Conservation (phyloP, 2,113 vertebrate genomes). For the Mirounga angustirostris region DNA sequence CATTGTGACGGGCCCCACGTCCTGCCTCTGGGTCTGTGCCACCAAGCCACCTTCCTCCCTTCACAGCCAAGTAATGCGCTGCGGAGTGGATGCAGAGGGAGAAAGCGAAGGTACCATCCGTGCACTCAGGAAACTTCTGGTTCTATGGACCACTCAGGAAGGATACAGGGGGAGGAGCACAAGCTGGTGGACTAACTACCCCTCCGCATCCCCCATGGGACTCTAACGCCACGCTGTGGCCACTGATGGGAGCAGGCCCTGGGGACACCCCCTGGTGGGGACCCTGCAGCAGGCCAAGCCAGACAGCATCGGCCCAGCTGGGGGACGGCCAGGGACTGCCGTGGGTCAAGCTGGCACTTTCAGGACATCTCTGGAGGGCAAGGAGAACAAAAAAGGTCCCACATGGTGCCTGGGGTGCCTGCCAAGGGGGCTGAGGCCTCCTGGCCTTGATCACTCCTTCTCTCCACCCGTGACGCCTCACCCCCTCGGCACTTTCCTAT, state of each 20-base stretch:
- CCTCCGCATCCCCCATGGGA: accelerated
- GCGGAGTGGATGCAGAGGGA: background rate
- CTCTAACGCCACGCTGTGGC: constrained; percentile 81
- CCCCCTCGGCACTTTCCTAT: background rate
- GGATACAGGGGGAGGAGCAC: background rate
- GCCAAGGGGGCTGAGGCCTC: background rate
- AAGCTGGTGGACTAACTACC: background rate
- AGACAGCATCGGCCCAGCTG: constrained; percentile 89
- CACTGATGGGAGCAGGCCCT: constrained; percentile 88
- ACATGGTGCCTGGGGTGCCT: accelerated
- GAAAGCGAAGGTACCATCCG: background rate
- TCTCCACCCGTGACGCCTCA: background rate
- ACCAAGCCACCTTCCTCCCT: background rate
- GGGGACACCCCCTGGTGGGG: constrained; percentile 91
- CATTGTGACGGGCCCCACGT: accelerated
- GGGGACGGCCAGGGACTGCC: constrained; percentile 87
- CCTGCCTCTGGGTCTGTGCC: background rate
- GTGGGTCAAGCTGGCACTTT: constrained; percentile 83
- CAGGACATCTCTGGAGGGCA: constrained; percentile 91
- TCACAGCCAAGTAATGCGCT: background rate
- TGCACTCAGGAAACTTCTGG: background rate
- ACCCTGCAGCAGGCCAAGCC: constrained; percentile 90
- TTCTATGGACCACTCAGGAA: background rate
- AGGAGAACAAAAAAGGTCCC: constrained; percentile 87
- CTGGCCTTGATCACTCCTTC: background rate